Evolutionary conservation across 2,797 vertebrate genomes (phyloP), one percentile per base, ranked within the genome.

Genomic region (Fratercula arctica): DNA sequence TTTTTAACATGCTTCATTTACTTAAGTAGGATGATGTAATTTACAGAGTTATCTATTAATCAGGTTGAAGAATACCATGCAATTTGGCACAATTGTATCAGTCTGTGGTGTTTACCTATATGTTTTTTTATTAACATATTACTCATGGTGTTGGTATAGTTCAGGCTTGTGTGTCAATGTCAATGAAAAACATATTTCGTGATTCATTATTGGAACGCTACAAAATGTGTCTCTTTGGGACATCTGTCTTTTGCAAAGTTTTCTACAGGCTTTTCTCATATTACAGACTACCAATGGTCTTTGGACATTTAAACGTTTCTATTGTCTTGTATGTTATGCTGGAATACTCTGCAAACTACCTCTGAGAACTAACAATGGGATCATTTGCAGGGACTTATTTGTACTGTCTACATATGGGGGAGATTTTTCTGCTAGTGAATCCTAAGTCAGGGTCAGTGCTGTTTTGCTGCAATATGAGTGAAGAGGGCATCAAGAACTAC

Each of bases 1-100:
- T 25, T 95, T 85, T 91, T 84, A 72, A 95, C 35, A 68, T 64
- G 72, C 56, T 80, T 82, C 29, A 79, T 87, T 84, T 93, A 54
- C 54, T 72, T 93, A 89, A 91, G 24, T 77, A 78, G 37, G 18
- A 43, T 39, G 60, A 80, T 87, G 61, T 73, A 79, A 93, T 46
- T 84, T 68, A 76, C 50, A 77, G 69, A 53, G 53, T 29, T 56
- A 84, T 41, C 68, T 53, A 3, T 73, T 69, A 68, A 92, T 80
- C 87, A 78, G 64, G 41, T 90, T 79, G 76, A 69, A 89, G 51
- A 85, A 29, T 77, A 46, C 31, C 72, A n/a, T 50, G 9, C 33
- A 80, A 50, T 93, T 63, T 76, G 26, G 39, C 14, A 86, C 33
- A 83, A 35, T 35, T 83, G 5, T 91, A 20, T 73, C n/a, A 85